Evolutionary conservation across 1,140 invertebrate genomes (phyloP), one percentile per base, ranked within the genome.

Genomic region (Polyergus mexicanus): DNA sequence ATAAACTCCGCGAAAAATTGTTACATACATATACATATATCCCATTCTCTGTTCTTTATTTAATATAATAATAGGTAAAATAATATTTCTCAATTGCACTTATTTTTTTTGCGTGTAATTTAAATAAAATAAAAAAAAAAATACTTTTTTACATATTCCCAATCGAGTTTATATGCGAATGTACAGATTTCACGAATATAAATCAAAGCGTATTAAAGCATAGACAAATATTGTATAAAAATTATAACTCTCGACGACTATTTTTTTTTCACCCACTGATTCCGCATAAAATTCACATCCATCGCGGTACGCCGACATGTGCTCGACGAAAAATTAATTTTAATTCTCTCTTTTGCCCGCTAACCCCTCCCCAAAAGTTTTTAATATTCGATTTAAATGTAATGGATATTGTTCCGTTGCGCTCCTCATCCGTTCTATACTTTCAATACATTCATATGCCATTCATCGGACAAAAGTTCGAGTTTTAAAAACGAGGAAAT

Each of bases 321-420:
- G 22, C 22, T 38, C 47, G 54, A 72, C 35, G 25, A 83, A 69
- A 74, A 83, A 47, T 63, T 74, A 83, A 83, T 74, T 60, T 74
- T 83, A 74, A 51, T 62, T 62, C 54, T 83, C 28, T 32, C 54
- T 44, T 19, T 51, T 19, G 44, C 28, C 13, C 38, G 2, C 13
- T 19, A 10, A 16, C 25, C 35, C 5, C 11, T 3, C 25, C 5
- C 58, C 19, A 83, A 81, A 83, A 81, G 38, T 83, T 83, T 72
- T 83, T 74, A 83, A 83, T 83, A 83, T 74, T 74, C 54, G 32
- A 25, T 60, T 47, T 62, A 35, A 80, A 80, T 58, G 47, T 44
- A 16, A 47, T 10, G 56, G 56, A 74, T 60, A 74, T 83, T 74
- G 38, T 58, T 71, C 16, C 25, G 38, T 25, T 8, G 71, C 32